Percentiles rank a stretch among this genome's conserved stretches.
Conservation (phyloP, 2,113 vertebrate genomes). For the Zeus faber region DNA sequence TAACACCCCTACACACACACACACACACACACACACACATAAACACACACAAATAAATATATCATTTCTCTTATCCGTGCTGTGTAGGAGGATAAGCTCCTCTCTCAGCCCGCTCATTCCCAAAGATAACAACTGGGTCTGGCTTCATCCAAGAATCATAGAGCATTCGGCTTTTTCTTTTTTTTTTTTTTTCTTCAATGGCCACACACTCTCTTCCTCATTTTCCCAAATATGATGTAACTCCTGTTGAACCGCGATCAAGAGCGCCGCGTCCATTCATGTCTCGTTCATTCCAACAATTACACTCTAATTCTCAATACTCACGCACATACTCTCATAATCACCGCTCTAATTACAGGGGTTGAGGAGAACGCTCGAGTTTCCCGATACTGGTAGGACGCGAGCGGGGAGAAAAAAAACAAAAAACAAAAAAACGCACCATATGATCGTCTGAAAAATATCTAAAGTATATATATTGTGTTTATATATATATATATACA, state of each 20-base stretch:
- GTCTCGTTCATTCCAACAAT: slow-evolving; percentile 52
- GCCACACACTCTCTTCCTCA: slow-evolving; percentile 39
- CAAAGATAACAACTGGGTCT: slow-evolving; percentile 55
- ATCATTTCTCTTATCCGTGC: slow-evolving; percentile 22
- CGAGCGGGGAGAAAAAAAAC: slow-evolving; percentile 16
- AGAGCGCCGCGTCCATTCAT: slow-evolving; percentile 43
- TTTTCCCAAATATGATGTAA: slow-evolving; percentile 50
- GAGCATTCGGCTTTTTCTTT: slow-evolving; percentile 36
- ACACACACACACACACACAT: slow-evolving; percentile 8
- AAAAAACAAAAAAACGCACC: slow-evolving; percentile 6
- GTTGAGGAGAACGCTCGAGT: slow-evolving; percentile 27
- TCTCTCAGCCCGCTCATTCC: slow-evolving; percentile 26
- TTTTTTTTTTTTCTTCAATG: too few species aligned
- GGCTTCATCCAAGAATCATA: slow-evolving; percentile 53
- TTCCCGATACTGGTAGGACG: slow-evolving; percentile 24
- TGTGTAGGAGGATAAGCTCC: slow-evolving; percentile 39
- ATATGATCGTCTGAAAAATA: background rate
- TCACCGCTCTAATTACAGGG: slow-evolving; percentile 50
- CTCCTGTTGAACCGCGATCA: slow-evolving; percentile 39
- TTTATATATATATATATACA: background rate
- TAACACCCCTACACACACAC: slow-evolving; percentile 6
- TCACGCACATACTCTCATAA: slow-evolving; percentile 63
- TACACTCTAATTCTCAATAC: slow-evolving; percentile 59
- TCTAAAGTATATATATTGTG: background rate
- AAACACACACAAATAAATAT: slow-evolving; percentile 10